Evolutionary conservation across 1,140 invertebrate species (phyloP), one percentile per base, ranked within the genome.

Genomic region (Macrotrachela quadricornifera): DNA sequence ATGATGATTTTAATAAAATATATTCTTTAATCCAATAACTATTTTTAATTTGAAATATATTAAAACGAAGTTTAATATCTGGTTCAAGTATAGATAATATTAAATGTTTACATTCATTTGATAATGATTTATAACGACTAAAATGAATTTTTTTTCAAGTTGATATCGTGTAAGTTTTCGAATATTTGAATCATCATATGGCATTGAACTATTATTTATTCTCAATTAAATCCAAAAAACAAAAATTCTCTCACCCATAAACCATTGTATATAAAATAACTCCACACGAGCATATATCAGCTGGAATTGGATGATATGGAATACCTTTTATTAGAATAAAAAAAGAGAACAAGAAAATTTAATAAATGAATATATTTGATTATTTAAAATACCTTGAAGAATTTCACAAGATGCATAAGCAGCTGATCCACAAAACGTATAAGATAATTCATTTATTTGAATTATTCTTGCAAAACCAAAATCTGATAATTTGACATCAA

Each of bases 331-430:
- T n/a, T n/a, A n/a, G n/a, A n/a, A n/a, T n/a, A n/a, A n/a, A n/a
- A n/a, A n/a, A n/a, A n/a, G n/a, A n/a, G n/a, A n/a, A n/a, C n/a
- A n/a, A n/a, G n/a, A n/a, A n/a, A n/a, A n/a, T n/a, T n/a, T n/a
- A n/a, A n/a, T n/a, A n/a, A n/a, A n/a, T n/a, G n/a, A n/a, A n/a
- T 75, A 77, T 37, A 77, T 58, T n/a, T 70, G 58, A 37, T 63
- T 55, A 62, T 59, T 16, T 66, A 67, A 10, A 57, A 61, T 54
- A 70, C 76, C 68, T 70, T 62, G 71, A 6, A 80, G 60, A 39
- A 81, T 77, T 70, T 80, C 79, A 0, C 79, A 78, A 9, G 79
- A 76, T 0, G 78, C 78, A 63, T 80, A 80, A 1, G 78, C 77
- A 12, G 76, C 74, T 18, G 75, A 77, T 4, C 78, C 78, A 60